These are phyloP conservation scores for Eulacestoma nigropectus DNA, from an alignment of 2,113 vertebrate genomes.

Conservation along the genomic window DNA sequence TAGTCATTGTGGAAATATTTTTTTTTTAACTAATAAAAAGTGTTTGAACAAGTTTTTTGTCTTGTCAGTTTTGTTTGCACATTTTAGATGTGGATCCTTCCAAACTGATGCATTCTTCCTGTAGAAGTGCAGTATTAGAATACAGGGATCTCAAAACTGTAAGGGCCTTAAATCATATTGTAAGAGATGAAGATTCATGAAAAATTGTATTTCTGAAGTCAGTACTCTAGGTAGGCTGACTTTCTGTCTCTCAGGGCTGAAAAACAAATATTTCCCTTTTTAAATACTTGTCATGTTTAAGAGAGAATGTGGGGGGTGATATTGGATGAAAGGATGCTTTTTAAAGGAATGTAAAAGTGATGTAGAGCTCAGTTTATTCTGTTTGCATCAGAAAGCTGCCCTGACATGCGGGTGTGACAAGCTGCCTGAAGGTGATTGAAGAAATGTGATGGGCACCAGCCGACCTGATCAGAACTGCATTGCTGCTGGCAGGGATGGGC, in stretches of 20 bases:
- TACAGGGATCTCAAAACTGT: not conserved
- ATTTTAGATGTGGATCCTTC: not conserved
- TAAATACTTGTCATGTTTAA: not conserved
- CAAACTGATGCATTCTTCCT: not conserved
- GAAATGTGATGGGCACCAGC: not conserved
- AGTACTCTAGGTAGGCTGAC: not conserved
- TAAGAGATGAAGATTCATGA: not conserved
- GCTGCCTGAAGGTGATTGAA: not conserved
- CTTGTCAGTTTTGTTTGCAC: not conserved
- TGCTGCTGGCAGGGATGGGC: not conserved
- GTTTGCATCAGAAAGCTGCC: not conserved
- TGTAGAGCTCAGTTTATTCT: not conserved
- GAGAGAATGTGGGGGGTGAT: not conserved
- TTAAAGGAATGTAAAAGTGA: not conserved
- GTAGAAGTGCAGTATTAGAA: not conserved
- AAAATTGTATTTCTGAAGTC: not conserved
- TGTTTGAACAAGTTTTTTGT: slow-evolving; percentile 37
- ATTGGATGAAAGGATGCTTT: not conserved
- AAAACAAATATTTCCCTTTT: not conserved
- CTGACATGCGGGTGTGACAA: not conserved
- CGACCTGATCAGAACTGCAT: not conserved
- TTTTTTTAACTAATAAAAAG: slow-evolving; percentile 65
- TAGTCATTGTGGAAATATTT: not conserved
- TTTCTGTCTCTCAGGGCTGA: not conserved
- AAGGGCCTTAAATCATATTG: not conserved